Evolutionary conservation across 1,140 invertebrate species (phyloP).

Genomic region (Pseudomyrmex cubaensis): DNA sequence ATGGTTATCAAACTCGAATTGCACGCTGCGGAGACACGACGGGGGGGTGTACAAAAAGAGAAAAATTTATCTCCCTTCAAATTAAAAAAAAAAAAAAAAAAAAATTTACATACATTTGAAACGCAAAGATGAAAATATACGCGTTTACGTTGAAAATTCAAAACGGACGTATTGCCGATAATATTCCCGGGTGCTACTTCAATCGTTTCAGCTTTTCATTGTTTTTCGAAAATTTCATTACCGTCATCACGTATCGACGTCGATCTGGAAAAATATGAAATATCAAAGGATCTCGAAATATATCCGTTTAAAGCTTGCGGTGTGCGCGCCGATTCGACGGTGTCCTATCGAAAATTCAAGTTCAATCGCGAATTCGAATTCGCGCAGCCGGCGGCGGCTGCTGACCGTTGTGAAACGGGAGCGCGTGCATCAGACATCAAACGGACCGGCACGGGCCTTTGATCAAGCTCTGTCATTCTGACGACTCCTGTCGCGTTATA

Average conservation of each 20-base stretch:
- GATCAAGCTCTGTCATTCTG: slow-evolving; percentile 80
- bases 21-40: background rate
- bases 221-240: slow-evolving; percentile 60
- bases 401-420: slow-evolving; percentile 70
- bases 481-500: slow-evolving; percentile 76
- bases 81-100: slow-evolving; percentile 14
- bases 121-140: background rate
- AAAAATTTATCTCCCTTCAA: too few species aligned
- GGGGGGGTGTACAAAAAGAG: too few species aligned
- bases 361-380: slow-evolving; percentile 73
- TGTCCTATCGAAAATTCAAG: slow-evolving; percentile 71
- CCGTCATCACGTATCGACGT: slow-evolving; percentile 29
- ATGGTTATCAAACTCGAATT: slow-evolving; percentile 76
- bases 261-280: slow-evolving; percentile 59
- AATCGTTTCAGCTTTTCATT: slow-evolving; percentile 45
- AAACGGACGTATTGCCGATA: slow-evolving; percentile 35
- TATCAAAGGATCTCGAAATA: slow-evolving; percentile 62
- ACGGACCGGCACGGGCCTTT: slow-evolving; percentile 76
- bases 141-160: slow-evolving; percentile 25
- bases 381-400: slow-evolving; percentile 52
- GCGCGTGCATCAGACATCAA: slow-evolving; percentile 80
- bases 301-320: slow-evolving; percentile 54
- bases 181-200: slow-evolving; percentile 29
- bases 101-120: too few species aligned
- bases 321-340: slow-evolving; percentile 4